These are phyloP conservation scores for Pteropus rufus DNA, from an alignment of 2,797 vertebrate species.

Conservation along the genomic window DNA sequence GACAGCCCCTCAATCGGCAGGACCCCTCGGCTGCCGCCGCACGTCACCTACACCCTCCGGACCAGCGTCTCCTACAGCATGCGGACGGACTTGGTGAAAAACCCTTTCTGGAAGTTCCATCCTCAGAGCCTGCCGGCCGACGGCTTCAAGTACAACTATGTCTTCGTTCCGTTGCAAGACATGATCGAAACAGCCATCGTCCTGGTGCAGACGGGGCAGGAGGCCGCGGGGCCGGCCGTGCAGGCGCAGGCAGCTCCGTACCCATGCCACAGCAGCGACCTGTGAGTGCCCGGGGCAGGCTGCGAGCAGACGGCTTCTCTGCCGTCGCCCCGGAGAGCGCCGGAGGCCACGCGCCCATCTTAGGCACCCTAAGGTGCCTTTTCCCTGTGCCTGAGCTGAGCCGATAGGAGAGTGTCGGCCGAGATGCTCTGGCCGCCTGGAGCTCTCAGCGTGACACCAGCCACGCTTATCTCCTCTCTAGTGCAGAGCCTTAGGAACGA, in stretches of 20 bases:
- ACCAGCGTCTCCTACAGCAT: constrained; percentile 81
- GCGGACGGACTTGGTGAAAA: constrained; percentile 80
- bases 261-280: constrained; percentile 82
- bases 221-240: constrained; percentile 50
- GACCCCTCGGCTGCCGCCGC: constrained; percentile 56
- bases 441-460: no score
- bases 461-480: no score
- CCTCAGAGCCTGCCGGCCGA: constrained; percentile 79
- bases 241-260: constrained; percentile 83
- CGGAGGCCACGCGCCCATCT: no score
- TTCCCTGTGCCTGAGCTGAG: no score
- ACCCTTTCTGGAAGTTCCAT: constrained; percentile 81
- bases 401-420: no score
- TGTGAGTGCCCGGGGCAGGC: constrained; percentile 74
- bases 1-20: neutral
- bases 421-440: no score
- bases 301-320: no score
- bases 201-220: constrained; percentile 73
- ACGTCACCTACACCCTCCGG: constrained; percentile 81
- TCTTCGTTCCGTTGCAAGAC: constrained; percentile 84
- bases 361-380: no score
- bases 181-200: constrained; percentile 84
- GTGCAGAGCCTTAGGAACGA: no score
- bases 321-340: no score
- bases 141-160: constrained; percentile 82